Base-by-base conservation (phyloP, 2,888 invertebrate species). In the Andricus curvator region DNA sequence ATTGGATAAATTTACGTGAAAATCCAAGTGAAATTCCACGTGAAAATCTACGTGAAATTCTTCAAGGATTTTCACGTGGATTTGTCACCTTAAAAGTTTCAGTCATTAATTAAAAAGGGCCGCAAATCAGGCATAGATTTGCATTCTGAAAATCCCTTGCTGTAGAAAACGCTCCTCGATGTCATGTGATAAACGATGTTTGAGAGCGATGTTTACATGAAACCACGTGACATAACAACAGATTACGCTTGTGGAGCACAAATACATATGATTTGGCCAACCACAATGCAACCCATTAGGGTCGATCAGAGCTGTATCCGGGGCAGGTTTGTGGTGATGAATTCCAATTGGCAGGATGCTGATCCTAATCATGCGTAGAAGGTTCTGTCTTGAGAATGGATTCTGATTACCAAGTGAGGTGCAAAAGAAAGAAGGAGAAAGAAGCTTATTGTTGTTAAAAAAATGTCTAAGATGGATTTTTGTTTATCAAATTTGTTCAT, bases 161-260 rank as follows among this genome's bases (percentile, higher is more conserved):
- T 20, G n/a, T 20, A 51, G 51, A 51, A 70, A 51, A 51, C 51
- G 51, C 29, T 29, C 29, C 20, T 70, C 20, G 20, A 70, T 33
- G 48, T 11, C 25, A 56, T 56, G 70, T 70, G n/a, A 70, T 70
- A 70, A 70, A 51, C 51, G 51, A 70, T 83, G 82, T 82, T 76
- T 74, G 70, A 78, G 76, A 64, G 82, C 80, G 81, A 85, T 83
- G 85, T 84, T 84, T 84, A 85, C 82, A 79, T 82, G 83, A 78
- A 81, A 77, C 81, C 81, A 80, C 78, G 79, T 81, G 79, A 79
- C 81, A 82, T 81, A 80, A 79, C 48, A 70, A 74, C 83, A 82
- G 82, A 82, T 82, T 79, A 82, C 80, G 80, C 78, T 76, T 74
- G 64, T 81, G 79, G 62, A 37, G 29, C 11, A 79, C 80, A 82